A percentile compares a stretch with the other conserved stretches of the same genome.
Conservation (phyloP, 2,113 vertebrate genomes). For the Romanogobio albipinnatus region DNA sequence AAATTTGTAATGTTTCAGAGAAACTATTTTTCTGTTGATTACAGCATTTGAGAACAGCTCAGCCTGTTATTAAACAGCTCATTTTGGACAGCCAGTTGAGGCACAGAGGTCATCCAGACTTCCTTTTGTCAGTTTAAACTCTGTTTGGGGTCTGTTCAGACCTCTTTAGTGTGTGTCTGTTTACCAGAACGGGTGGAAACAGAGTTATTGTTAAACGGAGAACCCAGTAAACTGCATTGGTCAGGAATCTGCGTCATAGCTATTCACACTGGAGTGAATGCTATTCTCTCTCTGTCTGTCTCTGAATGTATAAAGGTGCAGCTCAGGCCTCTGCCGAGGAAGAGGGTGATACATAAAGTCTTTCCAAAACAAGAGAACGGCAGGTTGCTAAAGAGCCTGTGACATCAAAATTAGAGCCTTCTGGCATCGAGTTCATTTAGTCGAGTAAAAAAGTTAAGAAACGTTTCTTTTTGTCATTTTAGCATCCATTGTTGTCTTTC, state of each 20-base stretch:
- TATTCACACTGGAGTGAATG: slow-evolving; percentile 52
- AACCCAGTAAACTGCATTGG: slow-evolving; percentile 35
- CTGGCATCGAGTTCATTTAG: background rate
- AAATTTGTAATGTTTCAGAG: background rate
- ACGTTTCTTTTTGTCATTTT: no score
- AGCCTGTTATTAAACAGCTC: slow-evolving; percentile 7
- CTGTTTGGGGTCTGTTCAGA: slow-evolving; percentile 13
- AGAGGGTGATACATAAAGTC: slow-evolving; percentile 25
- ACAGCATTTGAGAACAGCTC: background rate
- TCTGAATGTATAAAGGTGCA: slow-evolving; percentile 3
- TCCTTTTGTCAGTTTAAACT: slow-evolving; percentile 16
- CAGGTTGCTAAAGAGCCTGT: background rate
- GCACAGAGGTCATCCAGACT: slow-evolving; percentile 29
- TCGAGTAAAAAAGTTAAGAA: no score
- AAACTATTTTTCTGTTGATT: background rate
- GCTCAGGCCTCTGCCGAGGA: slow-evolving; percentile 28
- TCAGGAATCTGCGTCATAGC: slow-evolving; percentile 56
- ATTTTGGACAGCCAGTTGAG: slow-evolving; percentile 7
- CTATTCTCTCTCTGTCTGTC: slow-evolving; percentile 27
- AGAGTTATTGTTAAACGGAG: slow-evolving; percentile 50
- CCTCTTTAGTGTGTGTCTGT: slow-evolving; percentile 28
- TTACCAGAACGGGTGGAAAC: slow-evolving; percentile 38
- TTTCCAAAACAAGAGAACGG: slow-evolving; percentile 3
- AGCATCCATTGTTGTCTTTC: background rate
- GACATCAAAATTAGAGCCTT: background rate